Evolutionary conservation across 2,797 vertebrate genomes (phyloP), one percentile per base, ranked within the genome.

Genomic region (Clarias laeviceps): DNA sequence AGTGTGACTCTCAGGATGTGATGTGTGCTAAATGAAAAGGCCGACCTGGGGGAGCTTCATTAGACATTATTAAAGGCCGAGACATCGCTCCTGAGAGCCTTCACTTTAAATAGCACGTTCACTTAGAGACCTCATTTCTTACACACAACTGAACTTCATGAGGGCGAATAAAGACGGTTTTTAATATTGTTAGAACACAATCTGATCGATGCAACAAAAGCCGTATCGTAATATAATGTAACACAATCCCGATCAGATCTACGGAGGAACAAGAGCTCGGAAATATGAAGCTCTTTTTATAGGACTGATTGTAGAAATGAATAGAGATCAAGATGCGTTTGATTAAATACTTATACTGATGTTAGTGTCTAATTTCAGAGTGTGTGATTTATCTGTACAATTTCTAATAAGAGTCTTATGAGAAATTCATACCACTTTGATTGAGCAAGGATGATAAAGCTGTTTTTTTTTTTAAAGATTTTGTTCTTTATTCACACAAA

Each of bases 131-230:
- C 96, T 96, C 87, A 96, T 97, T 97, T 96, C 90, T 93, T 92
- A 95, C 94, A 93, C 97, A 95, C 95, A 96, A 96, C 97, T 96
- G 96, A 95, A 91, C 95, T 94, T 95, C 96, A 90, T 57, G 9
- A 22, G 18, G 27, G 20, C 57, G 54, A 77, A 77, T 59, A 93
- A 95, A 92, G 95, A 95, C 84, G 89, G 92, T 91, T 93, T 96
- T 96, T 95, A 95, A 94, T 93, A 92, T 93, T 90, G 92, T 90
- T 79, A 79, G 92, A 91, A 92, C 88, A 89, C 86, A 88, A 88
- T 91, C 90, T 92, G 91, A 93, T 95, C 93, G 94, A 93, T 90
- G 90, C 88, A 90, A 90, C 88, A 91, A 77, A 88, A 92, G 93
- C 91, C 89, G 90, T 90, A 91, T 32, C 77, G 85, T 61, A 18